Evolutionary conservation across 2,797 vertebrate genomes (phyloP), one percentile per base, ranked within the genome.

Genomic region (Melanogrammus aeglefinus): DNA sequence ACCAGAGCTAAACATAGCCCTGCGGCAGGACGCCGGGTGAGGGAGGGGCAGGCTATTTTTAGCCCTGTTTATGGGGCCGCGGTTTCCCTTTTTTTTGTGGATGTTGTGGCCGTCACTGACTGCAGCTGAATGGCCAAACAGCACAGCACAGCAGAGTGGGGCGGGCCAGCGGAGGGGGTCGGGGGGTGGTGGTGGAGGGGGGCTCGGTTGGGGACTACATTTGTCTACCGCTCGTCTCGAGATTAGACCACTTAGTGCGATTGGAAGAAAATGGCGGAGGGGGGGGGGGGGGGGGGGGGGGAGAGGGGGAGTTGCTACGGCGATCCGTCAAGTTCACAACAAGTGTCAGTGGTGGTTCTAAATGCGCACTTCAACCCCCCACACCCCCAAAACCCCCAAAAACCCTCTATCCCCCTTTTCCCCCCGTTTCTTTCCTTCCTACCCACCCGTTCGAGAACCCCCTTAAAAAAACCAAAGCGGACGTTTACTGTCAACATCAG

Each of bases 1-100:
- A 79, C 13, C 1, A 79, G 85, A 33, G 85, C 93, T 94, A 94
- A 91, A 95, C 88, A 91, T 94, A 94, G 89, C 87, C 88, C 90
- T 91, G 92, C 91, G 78, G 88, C 91, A 89, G 89, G 89, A 91
- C 89, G 89, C 79, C 84, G 81, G 44, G 75, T 81, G 80, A 70
- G 76, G 57, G 57, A 63, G 57, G 57, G 57, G 21, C 57, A 73
- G 84, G 86, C 82, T 94, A 95, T 94, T 94, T 94, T 92, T 92
- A 91, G 92, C 91, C 83, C 79, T 91, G 91, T 93, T 94, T 92
- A 91, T 92, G 77, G 82, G 80, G 85, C 87, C 18, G 21, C 21
- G 83, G 83, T 77, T 88, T 63, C 85, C 85, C 88, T 87, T 77
- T 79, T 75, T 57, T 57, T n/a, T 31, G 31, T 31, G 31, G 18